Base-by-base conservation (phyloP, 1,140 invertebrate species). In the Bombus turneri region DNA sequence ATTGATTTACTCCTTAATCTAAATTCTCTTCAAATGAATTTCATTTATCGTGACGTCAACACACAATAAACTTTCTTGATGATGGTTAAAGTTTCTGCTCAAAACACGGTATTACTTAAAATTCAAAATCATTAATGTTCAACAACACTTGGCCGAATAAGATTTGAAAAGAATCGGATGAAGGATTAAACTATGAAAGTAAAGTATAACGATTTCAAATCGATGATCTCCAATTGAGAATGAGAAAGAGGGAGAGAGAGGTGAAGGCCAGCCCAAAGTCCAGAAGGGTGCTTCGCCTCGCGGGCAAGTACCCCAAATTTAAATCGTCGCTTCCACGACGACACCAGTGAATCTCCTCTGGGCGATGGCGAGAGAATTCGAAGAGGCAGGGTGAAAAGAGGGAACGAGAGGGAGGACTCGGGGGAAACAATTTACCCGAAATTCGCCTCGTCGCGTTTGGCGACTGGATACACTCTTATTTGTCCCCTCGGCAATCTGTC, bases 401-500 rank as follows among this genome's bases (percentile, higher is more conserved):
- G 75, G 62, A 69, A 25, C 15, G 59, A 73, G 72, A 64, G 34
- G 69, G 86, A 69, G 86, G 87, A 85, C 83, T 83, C 87, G 87
- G 91, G 90, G 91, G 93, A 94, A 94, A 94, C 93, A 94, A 93
- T 93, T 94, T 94, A 91, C 83, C 87, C 93, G 91, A 93, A 94
- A 93, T 94, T 94, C 91, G 90, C 92, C 92, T 93, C 92, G 93
- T 92, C 92, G 90, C 91, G 90, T 93, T 93, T 91, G 87, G 90
- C 91, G 88, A 93, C 92, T 92, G 91, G 90, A 91, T 92, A 93
- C 91, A 94, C 93, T 93, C 93, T 93, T 93, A 94, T 94, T 93
- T 93, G 92, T 94, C 93, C 93, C 93, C 88, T 87, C 90, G 90
- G 93, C 93, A 93, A 93, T 94, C 93, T 93, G 93, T 93, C 92